Percentiles rank a stretch among this genome's conserved stretches.
phyloP scores from a whole-genome alignment of 2,888 invertebrate genomes.

The Mythimna vitellina region DNA sequence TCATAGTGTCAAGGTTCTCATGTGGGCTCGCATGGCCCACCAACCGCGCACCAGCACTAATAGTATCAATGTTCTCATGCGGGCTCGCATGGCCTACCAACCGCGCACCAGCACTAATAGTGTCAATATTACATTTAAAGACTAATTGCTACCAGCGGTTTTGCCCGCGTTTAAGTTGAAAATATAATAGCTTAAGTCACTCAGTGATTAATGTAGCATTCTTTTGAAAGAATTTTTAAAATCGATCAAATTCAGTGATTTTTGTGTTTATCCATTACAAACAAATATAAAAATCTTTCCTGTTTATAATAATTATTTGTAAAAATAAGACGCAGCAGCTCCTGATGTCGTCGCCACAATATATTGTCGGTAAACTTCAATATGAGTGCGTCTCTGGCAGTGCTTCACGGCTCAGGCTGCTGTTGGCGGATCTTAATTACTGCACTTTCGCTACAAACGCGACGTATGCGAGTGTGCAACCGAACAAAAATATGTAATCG shows the following conservation, averaged over 20 bases:
- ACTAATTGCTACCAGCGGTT: too few relatives aligned
- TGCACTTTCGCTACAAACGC: conserved; percentile 2
- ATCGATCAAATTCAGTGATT: too few relatives aligned
- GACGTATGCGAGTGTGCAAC: not conserved
- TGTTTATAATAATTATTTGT: too few relatives aligned
- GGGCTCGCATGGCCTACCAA: not conserved
- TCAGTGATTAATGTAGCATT: too few relatives aligned
- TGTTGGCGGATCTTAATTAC: not conserved
- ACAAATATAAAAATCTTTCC: too few relatives aligned
- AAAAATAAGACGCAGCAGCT: not conserved
- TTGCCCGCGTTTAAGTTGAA: too few relatives aligned
- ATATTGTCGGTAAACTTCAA: not conserved
- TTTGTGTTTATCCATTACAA: too few relatives aligned
- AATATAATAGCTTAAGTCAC: too few relatives aligned
- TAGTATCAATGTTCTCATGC: not conserved
- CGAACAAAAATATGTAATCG: not conserved
- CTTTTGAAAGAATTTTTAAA: not conserved
- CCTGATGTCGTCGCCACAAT: not conserved
- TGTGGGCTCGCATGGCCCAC: too few relatives aligned
- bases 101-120: not conserved
- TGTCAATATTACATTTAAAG: not conserved
- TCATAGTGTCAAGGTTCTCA: too few relatives aligned
- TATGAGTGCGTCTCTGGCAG: conserved; percentile 1
- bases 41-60: too few relatives aligned
- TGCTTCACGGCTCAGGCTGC: not conserved